These are phyloP conservation scores for Triplophysa bombifrons DNA, from an alignment of 2,797 vertebrate species.

Conservation along the genomic window DNA sequence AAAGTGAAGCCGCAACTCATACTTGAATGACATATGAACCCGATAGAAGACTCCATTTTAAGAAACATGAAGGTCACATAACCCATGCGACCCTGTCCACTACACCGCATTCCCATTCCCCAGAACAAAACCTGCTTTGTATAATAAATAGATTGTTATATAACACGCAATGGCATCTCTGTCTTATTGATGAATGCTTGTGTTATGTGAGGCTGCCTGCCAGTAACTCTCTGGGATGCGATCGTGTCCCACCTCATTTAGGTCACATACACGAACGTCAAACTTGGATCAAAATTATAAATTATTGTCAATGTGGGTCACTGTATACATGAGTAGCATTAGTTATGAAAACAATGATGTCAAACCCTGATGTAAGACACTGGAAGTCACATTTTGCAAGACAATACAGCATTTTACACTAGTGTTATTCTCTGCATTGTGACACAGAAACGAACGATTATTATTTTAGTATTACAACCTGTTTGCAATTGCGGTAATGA, in stretches of 20 bases:
- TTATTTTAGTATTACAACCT: no score
- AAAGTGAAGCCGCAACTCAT: no score
- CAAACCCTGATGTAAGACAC: no score
- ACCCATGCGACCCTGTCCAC: slow-evolving; percentile 22
- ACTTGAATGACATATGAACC: background rate
- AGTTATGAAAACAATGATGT: no score
- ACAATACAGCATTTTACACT: no score
- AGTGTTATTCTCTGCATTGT: no score
- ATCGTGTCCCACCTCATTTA: slow-evolving; percentile 7
- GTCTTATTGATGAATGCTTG: slow-evolving; percentile 47
- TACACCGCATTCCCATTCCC: slow-evolving; percentile 28
- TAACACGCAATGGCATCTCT: slow-evolving; percentile 45
- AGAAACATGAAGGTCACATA: slow-evolving; percentile 10
- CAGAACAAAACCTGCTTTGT: slow-evolving; percentile 47
- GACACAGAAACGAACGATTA: no score
- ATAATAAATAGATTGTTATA: slow-evolving; percentile 53
- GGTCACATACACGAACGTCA: background rate
- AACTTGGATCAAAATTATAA: slow-evolving; percentile 11
- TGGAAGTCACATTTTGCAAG: no score
- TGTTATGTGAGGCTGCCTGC: slow-evolving; percentile 39
- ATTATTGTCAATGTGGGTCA: no score
- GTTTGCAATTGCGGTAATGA: no score
- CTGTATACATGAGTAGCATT: no score
- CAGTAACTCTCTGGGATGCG: slow-evolving; percentile 28
- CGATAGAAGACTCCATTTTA: slow-evolving; percentile 3